Base-by-base conservation (phyloP, 2,888 invertebrate genomes). In the Lutraria lutraria region DNA sequence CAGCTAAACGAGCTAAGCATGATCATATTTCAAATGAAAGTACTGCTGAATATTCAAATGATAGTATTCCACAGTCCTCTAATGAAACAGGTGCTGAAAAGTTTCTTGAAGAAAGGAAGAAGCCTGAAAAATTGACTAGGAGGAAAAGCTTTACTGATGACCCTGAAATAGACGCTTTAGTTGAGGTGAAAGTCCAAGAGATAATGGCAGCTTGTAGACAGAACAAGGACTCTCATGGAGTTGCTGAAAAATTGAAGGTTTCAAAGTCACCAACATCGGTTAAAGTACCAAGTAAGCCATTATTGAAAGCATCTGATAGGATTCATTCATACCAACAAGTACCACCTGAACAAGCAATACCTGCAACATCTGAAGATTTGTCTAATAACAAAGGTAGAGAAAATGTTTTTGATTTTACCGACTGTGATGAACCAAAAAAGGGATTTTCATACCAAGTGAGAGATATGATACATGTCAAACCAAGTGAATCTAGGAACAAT, bases 111-210 rank as follows among this genome's bases (percentile, higher is more conserved):
- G 76, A 85, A 54, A 83, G 87, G 25, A 88, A 84, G 43, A 83
- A 83, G 29, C 63, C 83, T 25, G 83, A 88, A 63, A 88, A 83
- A 56, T 31, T 83, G 29, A 88, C 83, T 21, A 83, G 87, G 29
- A 88, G 83, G 54, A 88, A 68, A 25, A 86, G 56, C 34, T 76
- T 83, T 76, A 68, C 54, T 34, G 87, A 83, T 43, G 88, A 92
- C 56, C 91, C 92, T 4, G 83, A 52, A 10, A 92, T 91, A 34
- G 88, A 90, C 54, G 86, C 90, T 21, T 72, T 90, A 25, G 92
- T 92, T 80, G 88, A 92, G 85, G 91, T 88, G 19, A 92, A 92
- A 82, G 92, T 92, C 21, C 91, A 91, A 52, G 85, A 91, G 83
- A 92, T 92, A 25, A 80, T 92, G 83, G 91, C 92, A 68, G 92